phyloP scores from a whole-genome alignment of 2,113 vertebrate genomes.

The Pontoporia blainvillei region DNA sequence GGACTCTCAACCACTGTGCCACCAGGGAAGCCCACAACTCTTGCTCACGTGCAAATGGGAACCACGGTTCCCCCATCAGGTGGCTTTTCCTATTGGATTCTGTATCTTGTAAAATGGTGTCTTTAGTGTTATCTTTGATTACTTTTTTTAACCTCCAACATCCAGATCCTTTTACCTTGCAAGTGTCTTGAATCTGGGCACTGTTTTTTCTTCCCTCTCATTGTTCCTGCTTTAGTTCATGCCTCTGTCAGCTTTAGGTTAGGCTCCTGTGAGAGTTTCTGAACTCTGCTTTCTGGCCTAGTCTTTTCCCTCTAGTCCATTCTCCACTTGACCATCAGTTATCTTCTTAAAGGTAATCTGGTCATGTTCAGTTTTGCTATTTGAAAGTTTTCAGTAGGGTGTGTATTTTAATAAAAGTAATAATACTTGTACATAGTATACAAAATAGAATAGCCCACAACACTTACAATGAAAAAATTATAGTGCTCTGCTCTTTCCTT shows the following conservation, averaged over 20 bases:
- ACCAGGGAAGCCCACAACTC: not conserved
- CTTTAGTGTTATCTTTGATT: not conserved
- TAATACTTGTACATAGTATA: not conserved
- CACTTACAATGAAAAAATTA: not conserved
- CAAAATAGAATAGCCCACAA: not conserved
- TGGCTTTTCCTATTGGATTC: not conserved
- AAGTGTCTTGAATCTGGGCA: not conserved
- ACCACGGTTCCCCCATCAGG: not conserved
- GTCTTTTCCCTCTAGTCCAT: not conserved
- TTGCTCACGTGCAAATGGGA: not conserved
- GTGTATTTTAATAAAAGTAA: not conserved
- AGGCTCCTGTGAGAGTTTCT: not conserved
- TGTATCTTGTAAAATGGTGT: not conserved
- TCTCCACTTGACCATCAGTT: not conserved
- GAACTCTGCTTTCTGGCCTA: not conserved
- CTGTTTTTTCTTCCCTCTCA: not conserved
- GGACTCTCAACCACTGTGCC: no score
- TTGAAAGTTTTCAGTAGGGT: not conserved
- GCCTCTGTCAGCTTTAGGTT: not conserved
- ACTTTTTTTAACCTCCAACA: not conserved
- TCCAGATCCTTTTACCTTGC: not conserved
- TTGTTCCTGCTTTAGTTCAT: not conserved
- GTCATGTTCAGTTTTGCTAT: not conserved
- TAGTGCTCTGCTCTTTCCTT: not conserved
- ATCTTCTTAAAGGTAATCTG: not conserved